Base-by-base conservation (phyloP, 2,113 vertebrate species). In the Arvicanthis niloticus region DNA sequence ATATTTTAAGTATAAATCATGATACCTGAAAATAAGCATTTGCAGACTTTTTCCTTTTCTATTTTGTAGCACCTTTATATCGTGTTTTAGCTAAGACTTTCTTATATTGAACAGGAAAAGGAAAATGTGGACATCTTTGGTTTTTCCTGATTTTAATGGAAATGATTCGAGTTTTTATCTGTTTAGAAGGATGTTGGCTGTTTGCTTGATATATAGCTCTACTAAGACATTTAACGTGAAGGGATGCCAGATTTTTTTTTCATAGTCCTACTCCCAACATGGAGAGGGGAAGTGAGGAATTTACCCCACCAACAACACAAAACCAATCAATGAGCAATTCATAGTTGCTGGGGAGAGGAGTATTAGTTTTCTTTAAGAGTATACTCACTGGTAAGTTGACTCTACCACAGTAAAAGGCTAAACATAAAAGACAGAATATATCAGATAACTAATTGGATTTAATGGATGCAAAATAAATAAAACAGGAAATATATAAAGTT, bases 241-340 rank as follows among this genome's bases (percentile, higher is more conserved):
- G 5, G 22, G 34, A 58, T 58, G 53, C 5, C 37, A 4, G 11
- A 24, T 3, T 11, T 56, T 1, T 1, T 21, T 58, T 34, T n/a
- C 1, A 58, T 58, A 81, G 5, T 6, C 21, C 12, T 13, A n/a
- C 24, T 81, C 21, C 53, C 11, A 81, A 7, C 53, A 58, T 81
- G 21, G 21, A 11, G 11, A 81, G 1, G 11, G 1, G 2, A 56
- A 12, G 19, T 5, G 11, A 81, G 11, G 10, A n/a, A 5, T 40
- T 40, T 12, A 37, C 21, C 0, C 22, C 12, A 15, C 10, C 10
- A 68, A 68, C 12, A 34, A 31, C 4, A 4, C 5, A 68, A 65
- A 65, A 29, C 62, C 62, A 65, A 29, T 65, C 48, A n/a, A 80
- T 51, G 9, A 12, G 34, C 8, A 81, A 81, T 56, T 80, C 31